phyloP scores from a whole-genome alignment of 2,797 vertebrate species.

The Sciurus vulgaris region DNA sequence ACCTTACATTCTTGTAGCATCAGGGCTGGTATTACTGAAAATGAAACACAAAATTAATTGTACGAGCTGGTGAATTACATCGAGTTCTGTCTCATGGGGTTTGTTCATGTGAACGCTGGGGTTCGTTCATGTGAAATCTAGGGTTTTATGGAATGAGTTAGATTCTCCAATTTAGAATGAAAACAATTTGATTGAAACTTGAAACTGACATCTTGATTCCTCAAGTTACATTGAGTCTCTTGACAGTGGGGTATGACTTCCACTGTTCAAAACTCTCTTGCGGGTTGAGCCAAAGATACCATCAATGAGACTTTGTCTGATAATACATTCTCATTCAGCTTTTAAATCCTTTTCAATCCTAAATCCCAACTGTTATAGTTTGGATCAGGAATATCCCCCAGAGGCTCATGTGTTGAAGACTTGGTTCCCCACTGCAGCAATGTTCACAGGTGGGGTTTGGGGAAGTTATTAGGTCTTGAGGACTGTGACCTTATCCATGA shows the following conservation, averaged over 20 bases:
- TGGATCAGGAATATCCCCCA: no score
- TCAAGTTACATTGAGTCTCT: neutral
- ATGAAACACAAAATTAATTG: neutral
- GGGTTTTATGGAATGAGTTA: neutral
- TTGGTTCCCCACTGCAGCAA: no score
- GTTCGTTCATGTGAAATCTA: neutral
- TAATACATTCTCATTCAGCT: no score
- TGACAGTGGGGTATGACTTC: neutral
- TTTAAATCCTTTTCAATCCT: neutral
- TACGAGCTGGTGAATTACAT: neutral
- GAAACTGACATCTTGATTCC: neutral
- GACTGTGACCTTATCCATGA: no score
- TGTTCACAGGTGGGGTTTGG: no score
- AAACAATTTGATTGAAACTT: neutral
- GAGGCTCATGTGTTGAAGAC: no score
- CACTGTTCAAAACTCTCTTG: neutral
- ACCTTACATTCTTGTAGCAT: neutral
- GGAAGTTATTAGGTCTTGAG: no score
- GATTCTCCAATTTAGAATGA: conserved; percentile 5
- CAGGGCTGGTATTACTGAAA: neutral
- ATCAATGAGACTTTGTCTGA: neutral
- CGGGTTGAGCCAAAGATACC: neutral
- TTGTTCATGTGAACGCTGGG: neutral
- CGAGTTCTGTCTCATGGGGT: neutral
- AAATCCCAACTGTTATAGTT: no score